Conservation (phyloP, 2,888 invertebrate genomes). For the Catocala sponsa region DNA sequence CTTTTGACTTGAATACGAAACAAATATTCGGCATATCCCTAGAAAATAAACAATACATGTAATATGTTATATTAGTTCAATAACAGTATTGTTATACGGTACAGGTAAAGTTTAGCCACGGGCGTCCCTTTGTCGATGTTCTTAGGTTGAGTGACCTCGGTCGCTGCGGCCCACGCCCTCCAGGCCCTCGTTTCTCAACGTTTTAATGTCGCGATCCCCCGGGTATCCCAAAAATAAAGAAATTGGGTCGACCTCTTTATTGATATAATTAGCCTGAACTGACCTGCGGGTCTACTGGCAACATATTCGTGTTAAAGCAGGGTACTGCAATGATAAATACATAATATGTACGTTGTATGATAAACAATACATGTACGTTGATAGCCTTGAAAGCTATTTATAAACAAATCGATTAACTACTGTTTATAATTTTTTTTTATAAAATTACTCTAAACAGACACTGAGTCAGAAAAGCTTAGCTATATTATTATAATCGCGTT, state of each 20-base stretch:
- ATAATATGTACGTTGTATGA: too few species aligned
- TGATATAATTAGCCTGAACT: background rate
- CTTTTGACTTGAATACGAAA: too few species aligned
- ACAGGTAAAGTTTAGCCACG: slow-evolving; percentile 52
- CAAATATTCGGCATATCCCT: background rate
- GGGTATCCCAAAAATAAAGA: background rate
- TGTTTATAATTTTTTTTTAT: too few species aligned
- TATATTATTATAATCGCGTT: background rate
- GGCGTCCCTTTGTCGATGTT: slow-evolving; percentile 62
- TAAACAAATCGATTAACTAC: too few species aligned
- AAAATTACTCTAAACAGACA: too few species aligned
- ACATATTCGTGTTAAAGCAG: too few species aligned
- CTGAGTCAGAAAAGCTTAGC: too few species aligned
- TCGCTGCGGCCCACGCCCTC: slow-evolving; percentile 57
- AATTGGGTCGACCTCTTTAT: slow-evolving; percentile 1
- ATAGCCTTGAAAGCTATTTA: too few species aligned
- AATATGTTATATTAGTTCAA: slow-evolving; percentile 14
- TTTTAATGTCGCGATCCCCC: slow-evolving; percentile 14
- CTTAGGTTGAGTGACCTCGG: slow-evolving; percentile 66
- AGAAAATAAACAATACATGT: slow-evolving; percentile 8
- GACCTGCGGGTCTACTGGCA: background rate
- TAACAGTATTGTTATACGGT: slow-evolving; percentile 29
- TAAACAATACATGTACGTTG: too few species aligned
- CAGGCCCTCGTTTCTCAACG: slow-evolving; percentile 22
- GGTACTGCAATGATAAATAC: too few species aligned